phyloP scores from a whole-genome alignment of 64 coral and sea anemone species.

The Stichodactyla mertensii region DNA sequence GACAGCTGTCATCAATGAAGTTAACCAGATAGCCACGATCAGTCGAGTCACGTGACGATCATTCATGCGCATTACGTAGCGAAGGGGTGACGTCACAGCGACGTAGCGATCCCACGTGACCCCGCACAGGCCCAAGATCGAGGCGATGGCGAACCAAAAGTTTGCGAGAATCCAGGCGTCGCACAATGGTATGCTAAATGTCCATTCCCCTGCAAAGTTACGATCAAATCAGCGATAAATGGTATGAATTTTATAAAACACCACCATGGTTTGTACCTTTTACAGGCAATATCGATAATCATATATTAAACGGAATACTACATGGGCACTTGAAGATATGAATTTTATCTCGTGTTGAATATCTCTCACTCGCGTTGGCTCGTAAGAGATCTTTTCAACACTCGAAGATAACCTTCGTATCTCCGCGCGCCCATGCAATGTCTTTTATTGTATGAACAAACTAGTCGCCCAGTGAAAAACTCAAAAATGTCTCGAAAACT shows the following conservation, averaged over 20 bases:
- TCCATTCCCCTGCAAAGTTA: background rate
- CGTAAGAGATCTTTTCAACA: no score
- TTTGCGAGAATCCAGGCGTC: background rate
- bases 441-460: no score
- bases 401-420: background rate
- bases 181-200: background rate
- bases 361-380: no score
- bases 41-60: background rate
- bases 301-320: no score
- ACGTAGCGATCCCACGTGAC: slow-evolving; percentile 41
- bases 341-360: no score
- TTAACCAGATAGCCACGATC: background rate
- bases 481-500: no score
- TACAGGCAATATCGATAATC: no score
- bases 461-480: no score
- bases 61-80: background rate
- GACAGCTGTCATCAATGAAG: background rate
- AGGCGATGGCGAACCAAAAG: slow-evolving; percentile 5
- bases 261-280: no score
- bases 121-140: slow-evolving; percentile 15
- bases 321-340: no score
- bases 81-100: slow-evolving; percentile 16
- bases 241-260: no score
- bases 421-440: no score
- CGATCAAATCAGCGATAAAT: background rate